Evolutionary conservation across 2,113 vertebrate species (phyloP).

Genomic region (Egretta garzetta): DNA sequence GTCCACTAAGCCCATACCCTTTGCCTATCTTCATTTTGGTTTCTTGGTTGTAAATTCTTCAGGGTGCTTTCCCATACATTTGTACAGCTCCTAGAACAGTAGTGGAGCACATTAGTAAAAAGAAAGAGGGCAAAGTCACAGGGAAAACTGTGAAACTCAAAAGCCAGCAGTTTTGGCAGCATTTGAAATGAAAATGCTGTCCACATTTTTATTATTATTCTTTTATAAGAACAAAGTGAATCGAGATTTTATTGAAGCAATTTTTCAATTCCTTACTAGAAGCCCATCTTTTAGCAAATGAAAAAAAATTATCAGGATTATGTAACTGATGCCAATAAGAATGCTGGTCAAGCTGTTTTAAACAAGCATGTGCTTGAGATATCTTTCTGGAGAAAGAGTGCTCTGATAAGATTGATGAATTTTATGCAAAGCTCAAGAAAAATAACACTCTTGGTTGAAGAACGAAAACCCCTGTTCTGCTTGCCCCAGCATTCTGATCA

Average conservation of each 20-base stretch:
- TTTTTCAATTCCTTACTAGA: neutral
- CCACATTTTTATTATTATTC: neutral
- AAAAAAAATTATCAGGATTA: neutral
- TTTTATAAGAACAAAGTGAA: neutral
- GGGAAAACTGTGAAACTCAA: neutral
- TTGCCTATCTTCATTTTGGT: fast-evolving
- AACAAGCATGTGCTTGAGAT: neutral
- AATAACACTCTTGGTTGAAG: neutral
- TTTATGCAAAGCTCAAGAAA: neutral
- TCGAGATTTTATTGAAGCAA: neutral
- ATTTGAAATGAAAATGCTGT: neutral
- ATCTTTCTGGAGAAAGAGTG: fast-evolving
- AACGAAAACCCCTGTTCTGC: neutral
- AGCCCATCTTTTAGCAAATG: neutral
- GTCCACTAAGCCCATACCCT: neutral
- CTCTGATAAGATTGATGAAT: neutral
- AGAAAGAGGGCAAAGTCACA: neutral
- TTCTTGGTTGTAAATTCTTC: neutral
- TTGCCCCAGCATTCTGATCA: neutral
- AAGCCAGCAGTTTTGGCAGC: neutral
- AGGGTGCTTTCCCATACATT: neutral
- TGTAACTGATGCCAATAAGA: neutral
- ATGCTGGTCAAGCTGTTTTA: neutral
- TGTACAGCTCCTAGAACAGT: neutral
- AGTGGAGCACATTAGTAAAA: fast-evolving